Base-by-base conservation (phyloP, 1,140 invertebrate genomes). In the Neoseiulus cucumeris region DNA sequence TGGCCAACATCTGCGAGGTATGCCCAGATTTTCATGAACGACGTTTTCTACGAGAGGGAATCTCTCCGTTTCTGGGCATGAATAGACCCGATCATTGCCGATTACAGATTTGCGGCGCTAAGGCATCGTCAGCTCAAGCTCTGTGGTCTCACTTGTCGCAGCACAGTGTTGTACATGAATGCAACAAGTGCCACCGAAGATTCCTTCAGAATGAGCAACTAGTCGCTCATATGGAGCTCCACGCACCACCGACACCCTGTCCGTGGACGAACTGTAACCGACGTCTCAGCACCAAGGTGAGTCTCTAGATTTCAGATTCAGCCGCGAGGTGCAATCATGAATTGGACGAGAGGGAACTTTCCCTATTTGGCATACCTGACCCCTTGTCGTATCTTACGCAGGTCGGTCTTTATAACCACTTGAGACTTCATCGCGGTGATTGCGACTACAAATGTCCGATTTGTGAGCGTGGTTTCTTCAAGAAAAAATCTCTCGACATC, bases 151-250 rank as follows among this genome's bases (percentile, higher is more conserved):
- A 72, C 66, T 66, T 72, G 9, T 70, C 72, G 1, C 30, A 64
- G 25, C 72, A 72, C 64, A 71, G 68, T 29, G 70, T 72, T 64
- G 69, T 72, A 0, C 68, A 71, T 67, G 72, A 72, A 55, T 72
- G 72, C 45, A 66, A 68, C n/a, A 72, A 70, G 64, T 72, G 72
- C 51, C 70, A 71, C 28, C 65, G 70, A 39, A 64, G 70, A 42
- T 72, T 72, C 42, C 67, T 72, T 25, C 72, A 72, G 44, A 69
- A 69, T 28, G 72, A 72, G 64, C 72, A 72, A 39, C 42, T 72
- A 0, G 70, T 71, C 39, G 70, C 71, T 39, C 72, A 72, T 47
- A 72, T 72, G 66, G 72, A 72, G 66, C 67, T 70, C n/a, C 72
- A 72, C 68, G 71, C 69, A 1, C 69, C 69, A 42, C 69, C 69